Conservation (phyloP, 2,113 vertebrate species). For the Microcebus lehilahytsara region DNA sequence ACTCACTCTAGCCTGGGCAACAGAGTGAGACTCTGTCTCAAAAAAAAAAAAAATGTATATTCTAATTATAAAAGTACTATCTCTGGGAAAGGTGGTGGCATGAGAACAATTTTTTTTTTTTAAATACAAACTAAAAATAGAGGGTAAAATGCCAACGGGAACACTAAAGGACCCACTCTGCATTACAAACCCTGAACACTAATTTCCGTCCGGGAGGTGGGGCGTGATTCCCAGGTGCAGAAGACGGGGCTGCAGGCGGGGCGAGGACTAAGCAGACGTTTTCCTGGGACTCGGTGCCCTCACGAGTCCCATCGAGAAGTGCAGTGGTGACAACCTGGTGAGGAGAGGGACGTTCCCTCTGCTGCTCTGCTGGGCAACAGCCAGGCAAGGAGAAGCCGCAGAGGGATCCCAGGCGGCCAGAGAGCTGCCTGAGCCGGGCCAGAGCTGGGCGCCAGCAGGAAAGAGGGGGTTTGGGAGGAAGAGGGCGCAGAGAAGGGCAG, state of each 20-base stretch:
- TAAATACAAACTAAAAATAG: slow-evolving; percentile 29
- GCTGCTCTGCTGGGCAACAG: background rate
- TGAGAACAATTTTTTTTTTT: background rate
- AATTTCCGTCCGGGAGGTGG: background rate
- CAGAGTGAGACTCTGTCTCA: no score
- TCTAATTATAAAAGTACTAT: background rate
- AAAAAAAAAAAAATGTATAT: no score
- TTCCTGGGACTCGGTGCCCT: background rate
- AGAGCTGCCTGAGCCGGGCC: background rate
- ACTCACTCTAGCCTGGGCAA: no score
- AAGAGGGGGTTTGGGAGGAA: no score
- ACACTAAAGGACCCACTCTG: background rate
- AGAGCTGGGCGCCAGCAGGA: rapidly evolving
- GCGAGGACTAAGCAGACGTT: rapidly evolving
- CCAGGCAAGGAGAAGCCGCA: background rate
- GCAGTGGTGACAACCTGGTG: rapidly evolving
- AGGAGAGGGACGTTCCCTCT: background rate
- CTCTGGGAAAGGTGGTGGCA: background rate
- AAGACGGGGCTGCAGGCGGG: no score
- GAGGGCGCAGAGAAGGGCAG: background rate
- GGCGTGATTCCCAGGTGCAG: background rate
- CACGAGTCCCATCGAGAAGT: background rate
- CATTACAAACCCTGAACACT: background rate
- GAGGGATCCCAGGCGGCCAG: background rate
- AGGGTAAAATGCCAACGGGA: background rate